Conservation (phyloP, 2,113 vertebrate genomes). For the Sceloporus tristichus region DNA sequence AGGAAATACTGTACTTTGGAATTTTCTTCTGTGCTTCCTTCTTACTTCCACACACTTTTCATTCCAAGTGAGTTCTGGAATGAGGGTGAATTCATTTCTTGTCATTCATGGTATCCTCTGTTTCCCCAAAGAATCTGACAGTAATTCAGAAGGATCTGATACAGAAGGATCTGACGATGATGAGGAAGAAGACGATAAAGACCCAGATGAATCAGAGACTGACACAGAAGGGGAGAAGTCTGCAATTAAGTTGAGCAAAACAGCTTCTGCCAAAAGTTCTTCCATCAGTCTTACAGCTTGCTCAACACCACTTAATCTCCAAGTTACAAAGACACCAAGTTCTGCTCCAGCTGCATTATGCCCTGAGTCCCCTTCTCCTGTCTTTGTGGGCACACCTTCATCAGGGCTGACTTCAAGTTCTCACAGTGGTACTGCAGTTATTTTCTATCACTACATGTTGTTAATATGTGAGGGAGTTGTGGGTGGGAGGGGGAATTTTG, state of each 20-base stretch:
- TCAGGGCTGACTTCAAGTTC: constrained; percentile 79
- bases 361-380: constrained; percentile 77
- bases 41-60: not conserved
- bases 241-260: constrained; percentile 79
- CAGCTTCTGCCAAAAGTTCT: constrained; percentile 82
- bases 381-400: constrained; percentile 79
- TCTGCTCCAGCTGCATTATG: constrained; percentile 80
- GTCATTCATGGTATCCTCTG: constrained; percentile 66
- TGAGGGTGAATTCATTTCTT: constrained; percentile 38
- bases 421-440: constrained; percentile 82
- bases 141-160: constrained; percentile 89
- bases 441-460: constrained; percentile 53
- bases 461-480: not conserved
- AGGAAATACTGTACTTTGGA: not conserved
- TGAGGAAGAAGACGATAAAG: constrained; percentile 87
- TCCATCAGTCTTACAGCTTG: constrained; percentile 83
- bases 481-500: constrained; percentile 11
- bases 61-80: constrained; percentile 30
- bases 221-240: constrained; percentile 87
- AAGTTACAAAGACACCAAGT: constrained; percentile 82
- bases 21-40: not conserved
- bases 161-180: constrained; percentile 90
- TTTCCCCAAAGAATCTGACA: constrained; percentile 88
- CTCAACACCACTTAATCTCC: constrained; percentile 87
- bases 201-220: constrained; percentile 85